phyloP scores from a whole-genome alignment of 1,140 invertebrate species.

The Danaus melanippus region DNA sequence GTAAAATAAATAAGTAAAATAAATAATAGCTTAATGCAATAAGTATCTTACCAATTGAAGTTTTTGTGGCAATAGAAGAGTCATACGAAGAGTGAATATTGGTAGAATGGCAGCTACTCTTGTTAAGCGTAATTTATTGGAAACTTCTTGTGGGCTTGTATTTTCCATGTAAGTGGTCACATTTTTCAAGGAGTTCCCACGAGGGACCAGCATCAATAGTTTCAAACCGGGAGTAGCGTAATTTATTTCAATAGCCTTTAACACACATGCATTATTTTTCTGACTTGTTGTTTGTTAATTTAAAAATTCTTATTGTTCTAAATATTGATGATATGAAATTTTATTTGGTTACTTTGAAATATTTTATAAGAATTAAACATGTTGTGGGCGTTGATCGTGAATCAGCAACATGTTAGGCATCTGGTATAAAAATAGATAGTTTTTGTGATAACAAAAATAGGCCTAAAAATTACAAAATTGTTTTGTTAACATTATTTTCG shows the following conservation, averaged over 20 bases:
- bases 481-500: no score
- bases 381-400: no score
- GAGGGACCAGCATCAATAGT: slow-evolving; percentile 40
- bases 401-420: no score
- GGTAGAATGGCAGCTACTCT: slow-evolving; percentile 45
- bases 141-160: slow-evolving; percentile 23
- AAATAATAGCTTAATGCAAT: not conserved
- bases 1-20: not conserved
- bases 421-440: no score
- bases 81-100: slow-evolving; percentile 58
- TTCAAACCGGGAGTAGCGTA: slow-evolving; percentile 44
- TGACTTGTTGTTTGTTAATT: no score
- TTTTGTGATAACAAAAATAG: no score
- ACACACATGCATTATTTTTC: no score
- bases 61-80: slow-evolving; percentile 50
- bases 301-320: no score
- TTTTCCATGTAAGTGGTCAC: slow-evolving; percentile 23
- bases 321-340: no score
- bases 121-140: slow-evolving; percentile 26
- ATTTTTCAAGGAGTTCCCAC: slow-evolving; percentile 25
- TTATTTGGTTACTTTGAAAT: no score
- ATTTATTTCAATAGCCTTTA: slow-evolving; percentile 50
- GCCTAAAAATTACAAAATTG: no score
- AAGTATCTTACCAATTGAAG: slow-evolving; percentile 40
- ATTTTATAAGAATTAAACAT: no score